A percentile compares a stretch with the other conserved stretches of the same genome.
Conservation (phyloP, 2,888 invertebrate genomes). For the Hirtodrosophila histrioides region DNA sequence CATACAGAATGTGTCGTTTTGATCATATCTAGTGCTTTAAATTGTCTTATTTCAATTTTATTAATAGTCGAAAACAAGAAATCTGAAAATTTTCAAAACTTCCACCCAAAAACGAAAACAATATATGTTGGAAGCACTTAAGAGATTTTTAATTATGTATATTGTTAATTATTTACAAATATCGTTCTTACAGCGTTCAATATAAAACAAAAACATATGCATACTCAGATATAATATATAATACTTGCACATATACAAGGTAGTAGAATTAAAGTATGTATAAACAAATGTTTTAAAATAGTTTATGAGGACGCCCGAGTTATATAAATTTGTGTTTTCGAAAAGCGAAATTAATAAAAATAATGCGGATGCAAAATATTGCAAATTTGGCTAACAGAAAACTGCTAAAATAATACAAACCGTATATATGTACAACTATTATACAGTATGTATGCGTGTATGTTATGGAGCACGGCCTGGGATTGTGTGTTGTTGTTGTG, state of each 20-base stretch:
- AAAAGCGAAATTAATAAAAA: slow-evolving; percentile 2
- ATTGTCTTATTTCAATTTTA: too few relatives aligned
- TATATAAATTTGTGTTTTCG: neutral
- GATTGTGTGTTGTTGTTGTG: neutral
- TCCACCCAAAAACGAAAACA: too few relatives aligned
- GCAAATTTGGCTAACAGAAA: slow-evolving; percentile 4
- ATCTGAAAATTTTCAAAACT: too few relatives aligned
- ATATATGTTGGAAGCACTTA: slow-evolving; percentile 36
- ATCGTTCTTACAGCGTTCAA: slow-evolving; percentile 15
- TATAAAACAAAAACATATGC: slow-evolving; percentile 18
- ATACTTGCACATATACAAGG: slow-evolving; percentile 33
- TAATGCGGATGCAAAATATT: neutral
- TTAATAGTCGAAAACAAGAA: too few relatives aligned
- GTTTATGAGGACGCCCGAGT: too few relatives aligned
- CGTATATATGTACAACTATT: slow-evolving; percentile 41
- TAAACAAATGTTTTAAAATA: neutral
- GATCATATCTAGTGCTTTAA: too few relatives aligned
- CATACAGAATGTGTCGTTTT: too few relatives aligned
- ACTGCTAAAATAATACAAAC: slow-evolving; percentile 6
- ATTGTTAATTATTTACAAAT: slow-evolving; percentile 48
- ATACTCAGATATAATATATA: slow-evolving; percentile 17
- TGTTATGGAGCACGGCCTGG: neutral
- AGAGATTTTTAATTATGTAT: slow-evolving; percentile 40
- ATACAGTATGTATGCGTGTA: slow-evolving; percentile 10
- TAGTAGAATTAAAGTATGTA: slow-evolving; percentile 3